Base-by-base conservation (phyloP, 2,797 vertebrate genomes). In the Molossus molossus region DNA sequence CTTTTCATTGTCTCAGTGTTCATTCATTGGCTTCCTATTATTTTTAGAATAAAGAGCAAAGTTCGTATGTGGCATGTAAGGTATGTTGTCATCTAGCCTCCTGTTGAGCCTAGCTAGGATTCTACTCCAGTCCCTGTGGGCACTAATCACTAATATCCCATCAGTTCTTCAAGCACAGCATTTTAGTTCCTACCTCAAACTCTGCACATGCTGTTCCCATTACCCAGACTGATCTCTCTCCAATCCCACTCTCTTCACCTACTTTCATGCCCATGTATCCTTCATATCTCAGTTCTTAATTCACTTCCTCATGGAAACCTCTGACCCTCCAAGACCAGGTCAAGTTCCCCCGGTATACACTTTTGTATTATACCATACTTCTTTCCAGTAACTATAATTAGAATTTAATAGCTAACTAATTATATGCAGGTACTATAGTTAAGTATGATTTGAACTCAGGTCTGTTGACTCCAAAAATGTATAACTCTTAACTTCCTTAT, bases 21-120 rank as follows among this genome's bases (percentile, higher is more conserved):
- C 11, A 10, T 70, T 94, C 25, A 82, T 21, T 40, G 48, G 18
- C 33, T 92, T 86, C 18, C 57, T 29, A 62, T 55, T 69, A 57
- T 53, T 82, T 79, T 81, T 76, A 84, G 53, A 92, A 69, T 57
- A 70, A 86, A 94, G n/a, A 69, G 80, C 80, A 76, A 45, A 21
- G 57, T 70, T n/a, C 33, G 3, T 23, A 23, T 65, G 72, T 85
- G 79, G 9, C 29, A 18, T 77, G 15, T 48, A 57, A 62, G 50
- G 2, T 85, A 20, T 17, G 33, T 27, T 60, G 18, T 84, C 65
- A 62, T 92, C 21, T 62, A n/a, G 15, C n/a, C 57, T 87, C 57
- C 3, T 65, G 29, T 18, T 65, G 37, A 65, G 15, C 67, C 77
- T 70, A 15, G 27, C 58, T 86, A 82, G 75, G 33, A 75, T 67